phyloP scores from a whole-genome alignment of 2,888 invertebrate species.

The Cerastis leucographa region DNA sequence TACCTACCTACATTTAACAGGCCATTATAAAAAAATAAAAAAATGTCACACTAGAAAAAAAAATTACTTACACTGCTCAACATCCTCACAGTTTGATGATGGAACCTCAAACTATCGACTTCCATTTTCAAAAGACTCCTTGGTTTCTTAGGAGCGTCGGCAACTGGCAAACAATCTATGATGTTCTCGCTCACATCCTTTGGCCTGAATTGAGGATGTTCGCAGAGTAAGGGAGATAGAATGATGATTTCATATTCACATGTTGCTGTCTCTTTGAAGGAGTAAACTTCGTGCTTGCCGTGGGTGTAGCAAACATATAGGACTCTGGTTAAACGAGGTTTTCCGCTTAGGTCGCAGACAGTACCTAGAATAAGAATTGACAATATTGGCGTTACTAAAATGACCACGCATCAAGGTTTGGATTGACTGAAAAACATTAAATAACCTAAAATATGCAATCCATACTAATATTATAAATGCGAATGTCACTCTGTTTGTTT shows the following conservation, averaged over 20 bases:
- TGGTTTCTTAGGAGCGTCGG: constrained; percentile 93
- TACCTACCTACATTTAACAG: constrained; percentile 19
- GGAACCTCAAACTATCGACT: constrained; percentile 93
- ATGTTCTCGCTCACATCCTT: constrained; percentile 94
- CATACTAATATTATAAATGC: too few species aligned
- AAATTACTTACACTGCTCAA: constrained; percentile 78
- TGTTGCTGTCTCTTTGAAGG: constrained; percentile 97
- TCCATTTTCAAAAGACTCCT: constrained; percentile 93
- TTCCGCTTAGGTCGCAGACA: constrained; percentile 96
- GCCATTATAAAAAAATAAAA: constrained; percentile 30
- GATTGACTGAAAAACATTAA: too few species aligned
- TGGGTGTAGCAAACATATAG: constrained; percentile 97
- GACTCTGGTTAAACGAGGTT: constrained; percentile 95
- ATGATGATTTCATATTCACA: constrained; percentile 98
- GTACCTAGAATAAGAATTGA: constrained; percentile 88
- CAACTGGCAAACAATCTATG: constrained; percentile 94
- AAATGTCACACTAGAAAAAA: constrained; percentile 24
- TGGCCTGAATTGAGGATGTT: constrained; percentile 96
- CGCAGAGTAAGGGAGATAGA: constrained; percentile 96
- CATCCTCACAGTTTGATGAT: constrained; percentile 90
- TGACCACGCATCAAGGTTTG: too few species aligned
- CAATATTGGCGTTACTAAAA: too few species aligned
- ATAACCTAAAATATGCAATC: too few species aligned
- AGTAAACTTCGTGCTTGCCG: constrained; percentile 97
- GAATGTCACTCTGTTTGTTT: too few species aligned